Evolutionary conservation across 37 sponge, comb jelly and placozoan genomes (phyloP), one percentile per base, ranked within the genome.

Genomic region (Halisarca cf. caerulea): DNA sequence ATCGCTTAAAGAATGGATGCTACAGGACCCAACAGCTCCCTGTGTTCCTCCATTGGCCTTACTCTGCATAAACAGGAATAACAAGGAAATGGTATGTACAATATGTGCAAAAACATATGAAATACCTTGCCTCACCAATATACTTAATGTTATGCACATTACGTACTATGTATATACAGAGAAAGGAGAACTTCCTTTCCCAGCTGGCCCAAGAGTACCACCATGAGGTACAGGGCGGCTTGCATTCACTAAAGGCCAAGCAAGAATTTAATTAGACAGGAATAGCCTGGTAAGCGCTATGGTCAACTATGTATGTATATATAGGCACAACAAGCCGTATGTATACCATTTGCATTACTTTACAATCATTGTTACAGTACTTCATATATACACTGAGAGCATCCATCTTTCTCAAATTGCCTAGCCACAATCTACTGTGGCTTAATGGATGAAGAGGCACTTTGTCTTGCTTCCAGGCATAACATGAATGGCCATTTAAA

Each of bases 161-260:
- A 54, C 17, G 57, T 17, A 54, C 57, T 54, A 54, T 54, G 57
- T 54, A 11, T 17, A 11, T 18, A 54, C 57, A 54, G 57, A 54
- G 57, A 54, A 54, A 54, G 17, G 57, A 54, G 57, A 54, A 54
- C 57, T 54, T 54, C 57, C 57, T 54, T 18, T 17, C 57, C 17
- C 57, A 54, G 57, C 57, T 54, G 57, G 57, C 57, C 57, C 57
- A 54, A 54, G 57, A 54, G 57, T 54, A 54, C 57, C 57, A 54
- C 57, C 17, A 54, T 54, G 57, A 54, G 57, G 57, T 54, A 17
- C 57, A 18, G 17, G 57, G 57, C 17, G 57, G 57, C 11, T 54
- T 54, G 17, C 57, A 54, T 17, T 54, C 57, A 17, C 57, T 54
- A 54, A 54, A 54, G 57, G 57, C 57, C 17, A 54, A 54, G 57